phyloP scores from a whole-genome alignment of 2,888 invertebrate species.

The Hirtodrosophila duncani region DNA sequence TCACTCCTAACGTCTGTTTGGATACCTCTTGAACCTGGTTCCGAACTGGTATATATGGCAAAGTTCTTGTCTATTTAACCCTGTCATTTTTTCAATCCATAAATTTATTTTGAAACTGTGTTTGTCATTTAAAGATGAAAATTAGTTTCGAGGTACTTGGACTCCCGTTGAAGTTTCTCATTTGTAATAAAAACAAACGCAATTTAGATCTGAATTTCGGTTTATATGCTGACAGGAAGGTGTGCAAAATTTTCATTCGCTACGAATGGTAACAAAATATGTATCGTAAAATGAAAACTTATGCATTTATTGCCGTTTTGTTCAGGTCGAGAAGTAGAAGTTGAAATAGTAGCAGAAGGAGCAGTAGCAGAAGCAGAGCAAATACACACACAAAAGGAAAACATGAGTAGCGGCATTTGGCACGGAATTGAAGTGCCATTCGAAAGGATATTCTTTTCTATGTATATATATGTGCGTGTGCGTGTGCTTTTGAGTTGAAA shows the following conservation, averaged over 20 bases:
- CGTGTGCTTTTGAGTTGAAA: constrained; percentile 14
- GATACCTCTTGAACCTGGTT: too few species aligned
- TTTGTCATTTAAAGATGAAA: constrained; percentile 11
- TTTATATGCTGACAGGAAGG: constrained; percentile 43
- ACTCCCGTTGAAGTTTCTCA: constrained; percentile 1
- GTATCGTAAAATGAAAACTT: constrained; percentile 68
- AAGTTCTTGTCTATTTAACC: too few species aligned
- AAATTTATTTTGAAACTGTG: constrained; percentile 2
- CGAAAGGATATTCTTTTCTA: constrained; percentile 29
- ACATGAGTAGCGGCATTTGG: neutral
- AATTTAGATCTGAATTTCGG: constrained; percentile 11
- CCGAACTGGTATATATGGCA: too few species aligned
- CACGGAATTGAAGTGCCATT: constrained; percentile 39
- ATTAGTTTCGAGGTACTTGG: constrained; percentile 18
- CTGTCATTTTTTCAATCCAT: too few species aligned
- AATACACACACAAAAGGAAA: constrained; percentile 25
- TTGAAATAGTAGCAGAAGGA: too few species aligned
- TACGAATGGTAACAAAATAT: constrained; percentile 57
- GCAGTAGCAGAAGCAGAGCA: too few species aligned
- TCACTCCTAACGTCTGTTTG: too few species aligned
- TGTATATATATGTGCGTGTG: neutral
- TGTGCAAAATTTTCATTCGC: constrained; percentile 38
- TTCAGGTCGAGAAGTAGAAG: too few species aligned
- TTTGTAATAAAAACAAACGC: neutral
- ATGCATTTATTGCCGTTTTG: constrained; percentile 62